These are phyloP conservation scores for Sinodicranocentrus sp. DNA, from an alignment of 2,888 invertebrate species.

Conservation along the genomic window DNA sequence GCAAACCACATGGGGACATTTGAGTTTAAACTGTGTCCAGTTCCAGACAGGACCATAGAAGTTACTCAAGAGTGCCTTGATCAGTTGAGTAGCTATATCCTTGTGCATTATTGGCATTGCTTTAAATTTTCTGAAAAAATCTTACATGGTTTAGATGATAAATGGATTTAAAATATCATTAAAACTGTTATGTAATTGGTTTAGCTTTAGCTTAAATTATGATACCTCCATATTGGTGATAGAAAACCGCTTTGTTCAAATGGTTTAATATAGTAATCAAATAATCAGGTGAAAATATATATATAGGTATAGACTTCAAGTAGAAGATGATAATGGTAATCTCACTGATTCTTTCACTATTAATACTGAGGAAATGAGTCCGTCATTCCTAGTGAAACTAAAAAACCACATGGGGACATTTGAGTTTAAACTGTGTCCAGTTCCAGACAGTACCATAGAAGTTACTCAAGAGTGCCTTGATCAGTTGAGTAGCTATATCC, in stretches of 20 bases:
- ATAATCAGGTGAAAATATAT: too few relatives aligned
- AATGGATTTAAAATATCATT: too few relatives aligned
- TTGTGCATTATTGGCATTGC: too few relatives aligned
- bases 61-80: slow-evolving; percentile 92
- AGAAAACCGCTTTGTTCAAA: too few relatives aligned
- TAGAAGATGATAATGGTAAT: slow-evolving; percentile 85
- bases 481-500: too few relatives aligned
- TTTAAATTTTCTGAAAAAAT: too few relatives aligned
- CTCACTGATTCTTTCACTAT: slow-evolving; percentile 77
- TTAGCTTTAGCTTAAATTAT: too few relatives aligned
- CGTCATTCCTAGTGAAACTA: slow-evolving; percentile 84
- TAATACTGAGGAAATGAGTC: slow-evolving; percentile 28
- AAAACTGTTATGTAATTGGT: too few relatives aligned
- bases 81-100: too few relatives aligned
- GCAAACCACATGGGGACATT: slow-evolving; percentile 87
- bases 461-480: slow-evolving; percentile 92
- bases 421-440: slow-evolving; percentile 91
- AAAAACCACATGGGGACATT: slow-evolving; percentile 86
- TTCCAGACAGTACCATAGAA: slow-evolving; percentile 88
- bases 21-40: slow-evolving; percentile 91
- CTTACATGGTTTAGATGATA: too few relatives aligned
- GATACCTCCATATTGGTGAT: too few relatives aligned
- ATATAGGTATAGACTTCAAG: slow-evolving; percentile 85
- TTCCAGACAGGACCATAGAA: slow-evolving; percentile 88
- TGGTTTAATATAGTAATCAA: too few relatives aligned